Conservation (phyloP, 2,113 vertebrate genomes). For the Danio rerio region DNA sequence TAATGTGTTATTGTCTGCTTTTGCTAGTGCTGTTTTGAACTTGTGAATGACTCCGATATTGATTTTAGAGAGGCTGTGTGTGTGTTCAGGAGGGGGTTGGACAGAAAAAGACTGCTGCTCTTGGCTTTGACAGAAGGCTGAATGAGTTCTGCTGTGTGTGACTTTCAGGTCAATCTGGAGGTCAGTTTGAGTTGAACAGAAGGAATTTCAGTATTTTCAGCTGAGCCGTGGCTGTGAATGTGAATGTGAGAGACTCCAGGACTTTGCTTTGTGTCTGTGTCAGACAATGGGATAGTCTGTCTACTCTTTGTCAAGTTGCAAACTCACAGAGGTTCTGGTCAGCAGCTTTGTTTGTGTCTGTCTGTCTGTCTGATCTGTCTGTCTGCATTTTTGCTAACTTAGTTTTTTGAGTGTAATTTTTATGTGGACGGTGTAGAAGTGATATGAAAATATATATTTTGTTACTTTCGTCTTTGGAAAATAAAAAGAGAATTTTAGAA, state of each 20-base stretch:
- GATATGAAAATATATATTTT: background rate
- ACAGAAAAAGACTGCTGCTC: background rate
- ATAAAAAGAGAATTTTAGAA: too few species aligned
- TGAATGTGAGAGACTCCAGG: slow-evolving; percentile 36
- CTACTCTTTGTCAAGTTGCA: slow-evolving; percentile 29
- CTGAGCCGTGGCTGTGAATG: background rate
- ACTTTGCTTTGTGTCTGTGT: slow-evolving; percentile 38
- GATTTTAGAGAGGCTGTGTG: background rate
- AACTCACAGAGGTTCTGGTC: slow-evolving; percentile 26
- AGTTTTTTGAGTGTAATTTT: background rate
- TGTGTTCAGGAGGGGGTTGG: background rate
- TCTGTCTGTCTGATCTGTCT: background rate
- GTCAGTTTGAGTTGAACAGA: slow-evolving; percentile 23
- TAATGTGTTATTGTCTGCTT: background rate
- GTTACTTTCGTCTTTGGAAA: too few species aligned
- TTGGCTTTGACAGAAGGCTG: slow-evolving; percentile 49
- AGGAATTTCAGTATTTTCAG: slow-evolving; percentile 28
- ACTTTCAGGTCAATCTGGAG: slow-evolving; percentile 36
- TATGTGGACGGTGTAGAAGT: background rate
- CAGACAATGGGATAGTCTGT: slow-evolving; percentile 38
- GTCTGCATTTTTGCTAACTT: background rate
- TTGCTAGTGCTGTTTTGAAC: background rate
- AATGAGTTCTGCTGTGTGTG: slow-evolving; percentile 31
- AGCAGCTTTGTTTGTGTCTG: slow-evolving; percentile 26
- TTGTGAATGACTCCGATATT: background rate